phyloP scores from a whole-genome alignment of 2,797 vertebrate genomes.

The Hozukius guyotensis region DNA sequence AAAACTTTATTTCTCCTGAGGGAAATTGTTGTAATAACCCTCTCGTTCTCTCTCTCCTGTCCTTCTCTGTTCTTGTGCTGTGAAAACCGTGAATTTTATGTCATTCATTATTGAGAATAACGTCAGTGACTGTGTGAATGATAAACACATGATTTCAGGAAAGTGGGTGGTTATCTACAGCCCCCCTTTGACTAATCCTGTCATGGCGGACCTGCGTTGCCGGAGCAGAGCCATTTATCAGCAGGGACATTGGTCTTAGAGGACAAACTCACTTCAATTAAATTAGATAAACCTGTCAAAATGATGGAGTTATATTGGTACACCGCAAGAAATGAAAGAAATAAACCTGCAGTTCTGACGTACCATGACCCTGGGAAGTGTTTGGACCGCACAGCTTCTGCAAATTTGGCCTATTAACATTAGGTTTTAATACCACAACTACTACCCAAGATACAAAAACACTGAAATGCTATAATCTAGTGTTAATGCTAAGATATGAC shows the following conservation, averaged over 20 bases:
- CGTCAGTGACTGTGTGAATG: background rate
- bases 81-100: background rate
- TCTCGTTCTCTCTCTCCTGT: background rate
- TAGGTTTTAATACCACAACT: background rate
- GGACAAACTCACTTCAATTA: conserved; percentile 35
- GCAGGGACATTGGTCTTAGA: conserved; percentile 25
- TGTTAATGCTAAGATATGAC: background rate
- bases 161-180: conserved; percentile 26
- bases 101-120: background rate
- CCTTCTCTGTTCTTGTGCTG: background rate
- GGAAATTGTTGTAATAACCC: too few relatives aligned
- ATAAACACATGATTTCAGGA: background rate
- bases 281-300: conserved; percentile 47
- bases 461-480: background rate
- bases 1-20: too few relatives aligned
- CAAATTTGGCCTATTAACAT: background rate
- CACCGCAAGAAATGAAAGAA: background rate
- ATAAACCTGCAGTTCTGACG: background rate
- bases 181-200: conserved; percentile 14
- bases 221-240: conserved; percentile 25
- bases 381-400: background rate
- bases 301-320: conserved; percentile 11
- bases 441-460: background rate
- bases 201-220: background rate
- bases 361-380: background rate